Base-by-base conservation (phyloP, 2,113 vertebrate species). In the Hypocryptadius cinnamomeus region DNA sequence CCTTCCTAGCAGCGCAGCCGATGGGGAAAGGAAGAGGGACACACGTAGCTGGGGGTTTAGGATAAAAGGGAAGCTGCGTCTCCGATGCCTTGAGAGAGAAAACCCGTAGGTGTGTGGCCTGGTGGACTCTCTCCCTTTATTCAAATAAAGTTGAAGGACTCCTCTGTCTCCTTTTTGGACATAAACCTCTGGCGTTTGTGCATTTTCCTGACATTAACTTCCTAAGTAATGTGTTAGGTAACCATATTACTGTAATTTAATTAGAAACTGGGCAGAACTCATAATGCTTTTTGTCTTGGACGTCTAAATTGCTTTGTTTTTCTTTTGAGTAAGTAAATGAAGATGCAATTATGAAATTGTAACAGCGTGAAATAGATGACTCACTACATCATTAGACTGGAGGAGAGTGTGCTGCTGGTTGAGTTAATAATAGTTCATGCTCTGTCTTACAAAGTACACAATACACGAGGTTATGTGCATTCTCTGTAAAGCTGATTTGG, bases 31-130 rank as follows among this genome's bases (percentile, higher is more conserved):
- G 35, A 39, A 31, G 35, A 51, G 68, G n/a, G 35, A 11, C n/a
- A 21, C 27, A 15, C 28, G 3, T 9, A 13, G n/a, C 18, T 10
- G 4, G 27, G 47, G 11, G 27, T 4, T 31, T 5, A 11, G 68
- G 20, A 70, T 51, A 13, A 39, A 31, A 51, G 47, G 35, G 20
- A 37, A 10, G 35, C 47, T 70, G 66, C 1, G 5, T 27, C 27
- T 51, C 35, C 1, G 6, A 50, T 31, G 37, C 35, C 35, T 23
- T 4, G 35, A 22, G 27, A 50, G n/a, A 51, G 66, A 39, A 51
- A n/a, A 25, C 15, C 30, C 6, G 2, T 4, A 2, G 40, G 30
- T 2, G 2, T 7, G 15, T 10, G n/a, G 31, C 42, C 11, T 3
- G 1, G 4, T 19, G 5, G 24, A 27, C 12, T 14, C 44, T 35